Base-by-base conservation (phyloP, 2,888 invertebrate genomes). In the Pachydiplax longipennis region DNA sequence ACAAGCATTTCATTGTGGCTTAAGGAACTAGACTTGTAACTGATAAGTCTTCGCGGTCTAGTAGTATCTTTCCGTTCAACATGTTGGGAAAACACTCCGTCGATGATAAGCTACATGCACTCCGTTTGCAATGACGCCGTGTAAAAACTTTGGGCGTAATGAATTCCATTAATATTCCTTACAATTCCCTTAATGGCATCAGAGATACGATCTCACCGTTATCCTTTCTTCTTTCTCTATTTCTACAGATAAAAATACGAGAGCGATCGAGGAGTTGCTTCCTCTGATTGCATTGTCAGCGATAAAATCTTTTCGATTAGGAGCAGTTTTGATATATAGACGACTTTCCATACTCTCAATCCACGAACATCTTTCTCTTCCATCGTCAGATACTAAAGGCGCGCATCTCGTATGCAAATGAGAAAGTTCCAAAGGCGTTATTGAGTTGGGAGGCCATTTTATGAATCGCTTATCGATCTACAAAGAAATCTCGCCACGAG, bases 221-320 rank as follows among this genome's bases (percentile, higher is more conserved):
- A 25, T 73, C 37, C 65, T 87, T 61, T 87, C 61, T n/a, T 18
- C 37, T 61, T 87, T 61, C 83, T 83, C 15, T 58, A 83, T 83
- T 61, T 65, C 61, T 2, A 58, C 83, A n/a, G 37, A 87, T 87
- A 22, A 65, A 10, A 73, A 37, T 22, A 37, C 48, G 61, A 40
- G 22, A 13, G n/a, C 37, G n/a, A 40, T 65, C 87, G 37, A 40
- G 10, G 65, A 25, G 37, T 61, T 58, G 53, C 58, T 35, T 58
- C 61, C 22, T 87, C 53, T 37, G 87, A 87, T 87, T 87, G 65
- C 87, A 65, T 87, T 87, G 87, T 87, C 87, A 87, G 87, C 61
- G 87, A 87, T 87, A 87, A 22, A 37, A 87, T 87, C 87, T 87
- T 87, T 87, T 87, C 87, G 87, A 65, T 87, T 87, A 87, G 31